Conservation (phyloP, 2,888 invertebrate genomes). For the Tetragnatha montana region DNA sequence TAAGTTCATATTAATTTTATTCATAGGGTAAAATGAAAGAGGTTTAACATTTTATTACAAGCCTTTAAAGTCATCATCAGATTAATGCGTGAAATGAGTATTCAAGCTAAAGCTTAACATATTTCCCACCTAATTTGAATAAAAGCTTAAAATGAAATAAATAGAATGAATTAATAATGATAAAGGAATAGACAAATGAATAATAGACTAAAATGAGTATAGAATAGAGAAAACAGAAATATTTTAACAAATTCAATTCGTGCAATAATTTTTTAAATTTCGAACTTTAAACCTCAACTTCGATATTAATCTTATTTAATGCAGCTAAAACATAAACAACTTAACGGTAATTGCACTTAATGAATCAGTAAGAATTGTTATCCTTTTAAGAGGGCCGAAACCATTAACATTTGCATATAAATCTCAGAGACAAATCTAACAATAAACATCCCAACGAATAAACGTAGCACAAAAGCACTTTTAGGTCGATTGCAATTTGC, state of each 20-base stretch:
- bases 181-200: too few relatives aligned
- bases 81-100: background rate
- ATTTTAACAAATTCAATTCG: background rate
- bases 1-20: background rate
- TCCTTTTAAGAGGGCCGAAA: too few relatives aligned
- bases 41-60: too few relatives aligned
- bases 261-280: background rate
- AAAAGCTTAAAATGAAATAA: background rate
- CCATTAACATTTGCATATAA: too few relatives aligned
- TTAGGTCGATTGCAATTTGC: background rate
- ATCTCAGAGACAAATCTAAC: too few relatives aligned
- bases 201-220: too few relatives aligned
- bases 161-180: too few relatives aligned
- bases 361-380: too few relatives aligned
- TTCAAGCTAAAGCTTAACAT: background rate
- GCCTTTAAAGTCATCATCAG: too few relatives aligned
- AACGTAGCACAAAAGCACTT: too few relatives aligned
- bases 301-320: background rate
- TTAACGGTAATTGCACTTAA: background rate
- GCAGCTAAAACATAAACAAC: slow-evolving; percentile 1
- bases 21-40: background rate
- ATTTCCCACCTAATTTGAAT: background rate
- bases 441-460: too few relatives aligned
- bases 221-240: too few relatives aligned
- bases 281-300: background rate